Base-by-base conservation (phyloP, 1,140 invertebrate species). In the Probaryconus sp. region DNA sequence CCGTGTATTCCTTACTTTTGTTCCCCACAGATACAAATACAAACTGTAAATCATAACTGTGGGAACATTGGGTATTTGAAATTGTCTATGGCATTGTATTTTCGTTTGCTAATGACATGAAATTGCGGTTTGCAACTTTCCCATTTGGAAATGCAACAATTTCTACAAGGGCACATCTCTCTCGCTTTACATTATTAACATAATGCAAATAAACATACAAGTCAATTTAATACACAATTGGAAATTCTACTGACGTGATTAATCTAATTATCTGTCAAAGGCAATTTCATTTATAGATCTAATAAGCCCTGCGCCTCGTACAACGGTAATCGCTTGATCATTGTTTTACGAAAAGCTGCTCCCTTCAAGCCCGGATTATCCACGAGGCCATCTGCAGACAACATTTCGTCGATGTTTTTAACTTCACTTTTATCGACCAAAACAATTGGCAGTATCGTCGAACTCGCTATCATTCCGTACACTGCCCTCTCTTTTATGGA, bases 381-480 rank as follows among this genome's bases (percentile, higher is more conserved):
- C 4, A 35, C 37, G 0, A 37, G 5, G 0, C 64, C 75, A 3
- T 67, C 60, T 0, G 16, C 0, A 0, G 6, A 1, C 26, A 86
- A 18, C 1, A 86, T 68, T 7, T 85, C 84, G 3, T 81, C 67
- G 0, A 87, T 10, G 11, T 75, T 50, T 21, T 76, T 71, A 0
- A 28, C 78, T 0, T 82, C 31, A 3, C 18, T 40, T 10, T 83
- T 81, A 0, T 84, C 76, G 0, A 79, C 33, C 6, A 87, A 5
- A 0, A 84, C 37, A 0, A 86, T 7, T 0, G 85, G 83, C 3
- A 87, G 33, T 1, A 83, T 60, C 0, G 58, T 63, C 3, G 79
- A 72, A 0, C 79, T 38, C 0, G 79, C 37, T 1, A 85, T 30
- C 63, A 87, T 77, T 5, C 80, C 89, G 0, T 79, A 80, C 0